Base-by-base conservation (phyloP, 2,888 invertebrate genomes). In the Melinaea marsaeus region DNA sequence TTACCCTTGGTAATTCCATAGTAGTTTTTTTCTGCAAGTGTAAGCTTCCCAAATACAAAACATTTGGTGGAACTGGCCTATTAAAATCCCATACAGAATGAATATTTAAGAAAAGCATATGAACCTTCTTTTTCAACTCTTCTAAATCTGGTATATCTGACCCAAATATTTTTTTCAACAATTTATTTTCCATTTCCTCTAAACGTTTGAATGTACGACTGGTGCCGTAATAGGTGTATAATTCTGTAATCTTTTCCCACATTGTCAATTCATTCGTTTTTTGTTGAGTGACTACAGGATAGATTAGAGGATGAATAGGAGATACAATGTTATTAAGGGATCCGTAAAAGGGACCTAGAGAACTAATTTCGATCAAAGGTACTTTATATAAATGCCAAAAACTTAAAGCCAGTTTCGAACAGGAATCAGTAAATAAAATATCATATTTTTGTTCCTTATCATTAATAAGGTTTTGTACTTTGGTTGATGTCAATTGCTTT, bases 11-110 rank as follows among this genome's bases (percentile, higher is more conserved):
- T 33, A 91, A 71, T 0, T 80, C 74, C 48, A 83, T 79, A 2
- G 75, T 61, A 13, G 77, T 75, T 13, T 74, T 78, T 34, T 83
- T 74, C 66, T 89, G 87, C 46, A 85, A 74, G 67, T 89, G 87
- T 46, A 85, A 66, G 9, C 89, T 88, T 59, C 87, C 85, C 62
- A 89, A 81, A 63, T 80, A 81, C 2, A 90, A 64, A 2, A 86
- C 75, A 63, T 75, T 76, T 0, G 88, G 84, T 11, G 88, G 80
- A 0, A 85, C 72, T 0, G 91, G 90, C 13, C 75, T 72, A 51
- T 79, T 79, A 4, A 72, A 72, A 55, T 76, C 76, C 72, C 81
- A 81, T 13, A 84, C 61, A 0, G 82, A 80, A 75, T 88, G 81
- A 1, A 78, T 72, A 69, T 90, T 90, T 7, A 86, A 64, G 59